Conservation (phyloP, 2,113 vertebrate species). For the Eublepharis macularius region DNA sequence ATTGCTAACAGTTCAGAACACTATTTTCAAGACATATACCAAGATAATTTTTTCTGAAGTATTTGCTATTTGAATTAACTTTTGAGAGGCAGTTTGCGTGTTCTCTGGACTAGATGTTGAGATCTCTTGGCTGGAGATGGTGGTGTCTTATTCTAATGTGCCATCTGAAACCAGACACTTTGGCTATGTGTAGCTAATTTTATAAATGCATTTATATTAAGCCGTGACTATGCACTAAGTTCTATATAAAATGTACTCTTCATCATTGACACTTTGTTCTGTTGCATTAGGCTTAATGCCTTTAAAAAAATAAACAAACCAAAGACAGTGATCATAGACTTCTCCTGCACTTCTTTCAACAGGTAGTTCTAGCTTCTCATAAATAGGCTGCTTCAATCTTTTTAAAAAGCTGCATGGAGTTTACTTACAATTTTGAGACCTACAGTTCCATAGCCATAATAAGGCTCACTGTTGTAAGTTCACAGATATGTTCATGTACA, state of each 20-base stretch:
- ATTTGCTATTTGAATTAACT: constrained; percentile 9
- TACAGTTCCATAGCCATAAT: background rate
- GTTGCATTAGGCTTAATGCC: constrained; percentile 13
- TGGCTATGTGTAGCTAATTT: constrained; percentile 56
- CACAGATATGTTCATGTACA: background rate
- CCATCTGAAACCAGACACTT: constrained; percentile 55
- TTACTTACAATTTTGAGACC: background rate
- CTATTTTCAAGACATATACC: background rate
- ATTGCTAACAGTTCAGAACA: background rate
- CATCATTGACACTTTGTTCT: constrained; percentile 12
- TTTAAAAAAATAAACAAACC: constrained; percentile 29
- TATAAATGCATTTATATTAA: constrained; percentile 59
- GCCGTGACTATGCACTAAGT: constrained; percentile 54
- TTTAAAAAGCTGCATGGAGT: fast-evolving
- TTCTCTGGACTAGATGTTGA: background rate
- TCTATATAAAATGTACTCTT: constrained; percentile 31
- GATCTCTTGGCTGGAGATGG: constrained; percentile 3
- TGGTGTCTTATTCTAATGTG: constrained; percentile 20
- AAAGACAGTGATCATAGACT: background rate
- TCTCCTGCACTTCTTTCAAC: constrained; percentile 45
- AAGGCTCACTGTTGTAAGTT: background rate
- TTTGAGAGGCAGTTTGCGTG: background rate
- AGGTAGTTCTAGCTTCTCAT: constrained; percentile 19
- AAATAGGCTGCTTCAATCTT: background rate
- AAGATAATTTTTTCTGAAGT: background rate